Evolutionary conservation across 64 coral and sea anemone genomes (phyloP), one percentile per base, ranked within the genome.

Genomic region (Astreopora myriophthalma): DNA sequence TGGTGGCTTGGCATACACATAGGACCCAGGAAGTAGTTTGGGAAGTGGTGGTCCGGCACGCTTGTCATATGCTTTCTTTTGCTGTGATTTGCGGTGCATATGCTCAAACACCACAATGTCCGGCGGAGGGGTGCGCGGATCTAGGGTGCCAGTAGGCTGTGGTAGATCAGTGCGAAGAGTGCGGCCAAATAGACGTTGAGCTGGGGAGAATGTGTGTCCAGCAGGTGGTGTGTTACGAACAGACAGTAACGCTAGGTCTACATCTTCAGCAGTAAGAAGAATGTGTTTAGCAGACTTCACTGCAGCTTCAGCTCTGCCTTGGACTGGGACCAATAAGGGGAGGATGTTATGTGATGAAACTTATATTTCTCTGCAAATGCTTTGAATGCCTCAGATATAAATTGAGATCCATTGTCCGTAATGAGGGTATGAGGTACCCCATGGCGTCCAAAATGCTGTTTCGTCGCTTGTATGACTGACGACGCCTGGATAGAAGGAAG

Each of bases 21-120:
- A 89, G 61, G 25, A 79, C 33, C 79, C 87, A 6, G 69, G 80
- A 33, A 79, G 71, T 24, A 94, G 79, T 51, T 90, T 72, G 19
- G 70, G 52, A n/a, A 94, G 86, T 13, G 79, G 79, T 32, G 80
- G 25, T 1, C 93, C 57, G 20, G 93, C 87, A 67, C 11, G 39
- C 69, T 90, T 94, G 38, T 94, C 79, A 78, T 90, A 94, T 52
- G 87, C 87, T 16, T 68, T 60, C 70, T 90, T 94, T 64, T 94
- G 93, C 13, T 74, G 69, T 13, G 64, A 28, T 74, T 84, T 89
- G 11, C 78, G 52, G 42, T 67, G 73, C 28, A 73, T 28, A 31
- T 77, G 73, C 23, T 88, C 87, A 13, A 34, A 6, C 22, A 89
- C 74, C 27, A 79, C 87, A 24, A 37, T 75, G 60, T 89, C 74